Percentiles rank a stretch among this genome's conserved stretches.
Conservation (phyloP, 2,888 invertebrate genomes). For the Polydrusus tereticollis region DNA sequence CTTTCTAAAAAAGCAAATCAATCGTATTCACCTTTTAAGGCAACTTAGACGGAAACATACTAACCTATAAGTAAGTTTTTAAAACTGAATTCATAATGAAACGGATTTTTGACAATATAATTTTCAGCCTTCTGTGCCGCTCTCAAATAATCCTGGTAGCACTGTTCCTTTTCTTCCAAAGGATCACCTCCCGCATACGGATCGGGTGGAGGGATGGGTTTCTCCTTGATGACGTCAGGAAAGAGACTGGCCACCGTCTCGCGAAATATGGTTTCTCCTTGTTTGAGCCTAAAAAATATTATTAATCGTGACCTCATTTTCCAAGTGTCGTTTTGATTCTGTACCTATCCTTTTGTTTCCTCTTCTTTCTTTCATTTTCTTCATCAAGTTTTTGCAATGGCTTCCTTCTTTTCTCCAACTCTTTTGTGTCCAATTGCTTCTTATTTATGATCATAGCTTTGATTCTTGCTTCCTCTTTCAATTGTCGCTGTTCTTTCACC, state of each 20-base stretch:
- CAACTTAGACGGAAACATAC: slow-evolving; percentile 43
- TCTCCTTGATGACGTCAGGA: slow-evolving; percentile 72
- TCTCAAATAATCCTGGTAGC: slow-evolving; percentile 65
- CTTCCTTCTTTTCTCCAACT: slow-evolving; percentile 73
- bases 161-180: slow-evolving; percentile 56
- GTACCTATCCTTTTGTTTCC: slow-evolving; percentile 67
- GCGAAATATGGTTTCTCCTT: slow-evolving; percentile 75
- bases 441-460: slow-evolving; percentile 74
- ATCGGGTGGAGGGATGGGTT: slow-evolving; percentile 66
- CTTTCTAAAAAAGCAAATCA: slow-evolving; percentile 17
- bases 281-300: slow-evolving; percentile 66
- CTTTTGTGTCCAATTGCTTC: slow-evolving; percentile 73
- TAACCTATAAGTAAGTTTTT: slow-evolving; percentile 66
- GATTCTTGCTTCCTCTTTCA: slow-evolving; percentile 76
- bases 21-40: too few relatives aligned
- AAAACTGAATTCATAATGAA: slow-evolving; percentile 71
- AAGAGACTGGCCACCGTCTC: slow-evolving; percentile 75
- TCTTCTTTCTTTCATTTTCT: slow-evolving; percentile 72
- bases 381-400: slow-evolving; percentile 73
- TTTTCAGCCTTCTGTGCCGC: slow-evolving; percentile 62
- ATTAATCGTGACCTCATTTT: neutral
- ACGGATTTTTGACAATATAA: slow-evolving; percentile 69
- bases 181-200: slow-evolving; percentile 55
- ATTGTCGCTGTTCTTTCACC: slow-evolving; percentile 68
- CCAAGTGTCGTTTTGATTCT: slow-evolving; percentile 60